A percentile compares a stretch with the other conserved stretches of the same genome.
These are phyloP conservation scores for Horisme vitalbata DNA, from an alignment of 2,888 invertebrate genomes.

Conservation along the genomic window DNA sequence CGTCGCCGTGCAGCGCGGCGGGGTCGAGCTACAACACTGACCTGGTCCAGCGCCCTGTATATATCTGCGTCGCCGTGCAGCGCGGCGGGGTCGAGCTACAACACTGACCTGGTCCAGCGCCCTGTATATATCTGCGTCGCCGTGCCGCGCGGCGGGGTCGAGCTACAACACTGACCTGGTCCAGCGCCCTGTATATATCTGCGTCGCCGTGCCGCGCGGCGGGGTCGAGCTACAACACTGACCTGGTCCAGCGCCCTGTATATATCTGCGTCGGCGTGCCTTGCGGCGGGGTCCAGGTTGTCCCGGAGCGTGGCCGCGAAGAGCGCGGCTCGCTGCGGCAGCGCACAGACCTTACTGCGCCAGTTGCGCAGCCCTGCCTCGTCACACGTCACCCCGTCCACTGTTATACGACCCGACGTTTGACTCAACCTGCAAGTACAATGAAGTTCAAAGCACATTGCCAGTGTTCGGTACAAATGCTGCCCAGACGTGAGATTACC, in stretches of 20 bases:
- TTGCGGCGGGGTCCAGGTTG: constrained; percentile 89
- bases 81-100: too few species aligned
- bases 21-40: too few species aligned
- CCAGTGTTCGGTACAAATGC: too few species aligned
- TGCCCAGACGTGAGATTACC: too few species aligned
- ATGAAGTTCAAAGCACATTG: too few species aligned
- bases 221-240: constrained; percentile 86
- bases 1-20: too few species aligned
- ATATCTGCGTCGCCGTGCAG: too few species aligned
- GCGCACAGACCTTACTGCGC: constrained; percentile 82
- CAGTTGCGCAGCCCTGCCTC: constrained; percentile 80
- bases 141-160: too few species aligned
- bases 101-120: too few species aligned
- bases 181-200: constrained; percentile 79
- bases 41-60: too few species aligned
- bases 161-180: too few species aligned
- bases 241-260: constrained; percentile 89
- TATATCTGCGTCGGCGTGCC: constrained; percentile 84
- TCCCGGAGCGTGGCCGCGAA: constrained; percentile 90
- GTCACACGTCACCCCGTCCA: constrained; percentile 68
- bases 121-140: too few species aligned
- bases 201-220: constrained; percentile 85
- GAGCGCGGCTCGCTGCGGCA: constrained; percentile 88
- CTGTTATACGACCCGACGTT: constrained; percentile 64
- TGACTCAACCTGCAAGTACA: constrained; percentile 70